A percentile compares a stretch with the other conserved stretches of the same genome.
Evolutionary conservation across 2,888 invertebrate genomes (phyloP).

Genomic region (Trichopria drosophilae): DNA sequence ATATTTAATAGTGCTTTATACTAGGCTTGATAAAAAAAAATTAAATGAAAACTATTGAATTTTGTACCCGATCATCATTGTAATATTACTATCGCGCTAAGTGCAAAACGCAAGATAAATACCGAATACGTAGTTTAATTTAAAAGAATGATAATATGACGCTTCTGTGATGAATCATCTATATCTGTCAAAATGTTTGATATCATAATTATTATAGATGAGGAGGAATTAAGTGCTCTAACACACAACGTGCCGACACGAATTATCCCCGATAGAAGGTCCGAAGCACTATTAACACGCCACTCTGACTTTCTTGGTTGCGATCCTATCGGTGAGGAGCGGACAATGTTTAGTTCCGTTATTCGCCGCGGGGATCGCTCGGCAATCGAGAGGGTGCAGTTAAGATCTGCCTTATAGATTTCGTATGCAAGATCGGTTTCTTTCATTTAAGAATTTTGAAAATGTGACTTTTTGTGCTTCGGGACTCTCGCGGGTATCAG

Average conservation of each 20-base stretch:
- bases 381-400: too few species aligned
- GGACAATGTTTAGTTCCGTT: too few species aligned
- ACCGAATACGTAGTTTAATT: constrained; percentile 51
- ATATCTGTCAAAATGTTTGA: constrained; percentile 51
- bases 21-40: constrained; percentile 49
- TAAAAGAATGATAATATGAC: constrained; percentile 52
- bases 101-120: constrained; percentile 42
- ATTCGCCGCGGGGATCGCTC: too few species aligned
- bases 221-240: constrained; percentile 20
- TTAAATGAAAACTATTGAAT: constrained; percentile 44
- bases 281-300: too few species aligned
- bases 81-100: constrained; percentile 53
- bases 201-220: constrained; percentile 20
- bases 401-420: too few species aligned
- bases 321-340: too few species aligned
- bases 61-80: constrained; percentile 57
- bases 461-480: constrained; percentile 4
- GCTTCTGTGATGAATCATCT: constrained; percentile 58
- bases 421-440: too few species aligned
- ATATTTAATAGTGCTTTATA: constrained; percentile 55
- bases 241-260: too few species aligned
- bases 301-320: too few species aligned
- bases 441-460: too few species aligned
- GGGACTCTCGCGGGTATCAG: constrained; percentile 12
- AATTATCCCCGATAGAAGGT: too few species aligned